Evolutionary conservation across 2,113 vertebrate genomes (phyloP), one percentile per base, ranked within the genome.

Genomic region (Castor canadensis): DNA sequence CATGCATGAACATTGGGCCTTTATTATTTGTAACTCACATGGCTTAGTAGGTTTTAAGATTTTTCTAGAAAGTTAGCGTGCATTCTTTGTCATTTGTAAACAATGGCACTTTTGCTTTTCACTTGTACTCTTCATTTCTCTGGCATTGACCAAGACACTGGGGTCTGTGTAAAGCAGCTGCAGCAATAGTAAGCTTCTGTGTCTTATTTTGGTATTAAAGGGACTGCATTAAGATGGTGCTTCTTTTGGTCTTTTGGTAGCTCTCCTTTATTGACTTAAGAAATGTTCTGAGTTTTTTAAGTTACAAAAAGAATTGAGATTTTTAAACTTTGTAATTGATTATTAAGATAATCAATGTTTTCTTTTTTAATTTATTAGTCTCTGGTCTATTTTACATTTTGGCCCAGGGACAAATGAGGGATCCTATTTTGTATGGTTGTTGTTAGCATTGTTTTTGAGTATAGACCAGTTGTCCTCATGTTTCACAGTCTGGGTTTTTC

Each of bases 11-110:
- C 28, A 32, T 3, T 72, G 69, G 20, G 1, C 8, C 91, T 91
- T 77, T 90, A 82, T 72, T 67, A 76, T 64, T 86, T 26, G 38
- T 71, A 87, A 72, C 19, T 54, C 79, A 47, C 11, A 15, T 45
- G 56, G 58, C 71, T 72, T 66, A 75, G 69, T 87, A 47, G 43
- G 38, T 56, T 76, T 87, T 82, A 90, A 80, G 22, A 80, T 28
- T 67, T 93, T 45, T 76, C 49, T 72, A 40, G 83, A 47, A 93
- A 96, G 82, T 52, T 76, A 83, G n/a, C 30, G 6, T 83, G 13
- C 40, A 32, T 93, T 87, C 17, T 86, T 87, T 64, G 64, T 73
- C 58, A 52, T 85, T 72, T 82, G 45, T 24, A 71, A 76, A 87
- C 54, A 87, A 43, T 20, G 9, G n/a, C 43, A 75, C 20, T 69